Evolutionary conservation across 2,888 invertebrate genomes (phyloP).

Genomic region (Pteria penguin): DNA sequence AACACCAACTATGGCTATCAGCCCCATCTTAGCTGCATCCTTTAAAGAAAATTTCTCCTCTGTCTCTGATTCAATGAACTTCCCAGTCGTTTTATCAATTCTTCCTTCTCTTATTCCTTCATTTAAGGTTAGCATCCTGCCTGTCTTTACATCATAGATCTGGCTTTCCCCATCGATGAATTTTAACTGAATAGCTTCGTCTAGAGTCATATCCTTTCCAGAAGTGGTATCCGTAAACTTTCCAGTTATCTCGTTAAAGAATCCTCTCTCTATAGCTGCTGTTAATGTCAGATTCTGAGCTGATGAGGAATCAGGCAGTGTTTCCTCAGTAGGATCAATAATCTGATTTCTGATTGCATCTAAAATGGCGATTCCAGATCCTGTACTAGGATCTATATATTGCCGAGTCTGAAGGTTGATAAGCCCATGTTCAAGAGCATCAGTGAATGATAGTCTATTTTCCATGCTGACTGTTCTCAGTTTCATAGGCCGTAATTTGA

Average conservation of each 20-base stretch:
- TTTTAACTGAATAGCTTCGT: constrained; percentile 65
- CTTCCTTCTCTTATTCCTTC: constrained; percentile 83
- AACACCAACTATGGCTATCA: constrained; percentile 92
- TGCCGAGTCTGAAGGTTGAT: constrained; percentile 80
- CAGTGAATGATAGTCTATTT: constrained; percentile 81
- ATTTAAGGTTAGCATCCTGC: constrained; percentile 85
- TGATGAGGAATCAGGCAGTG: constrained; percentile 11
- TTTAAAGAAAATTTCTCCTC: constrained; percentile 86
- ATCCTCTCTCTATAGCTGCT: constrained; percentile 87
- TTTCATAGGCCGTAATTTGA: constrained; percentile 32
- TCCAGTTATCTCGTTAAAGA: constrained; percentile 91
- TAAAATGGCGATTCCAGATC: constrained; percentile 89
- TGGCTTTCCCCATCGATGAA: constrained; percentile 66
- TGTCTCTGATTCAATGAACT: constrained; percentile 87
- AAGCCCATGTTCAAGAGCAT: constrained; percentile 91
- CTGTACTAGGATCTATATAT: constrained; percentile 83
- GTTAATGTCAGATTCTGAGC: constrained; percentile 56
- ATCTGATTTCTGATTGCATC: constrained; percentile 86
- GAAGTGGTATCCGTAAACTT: constrained; percentile 91
- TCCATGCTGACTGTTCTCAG: constrained; percentile 28
- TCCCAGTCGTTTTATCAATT: constrained; percentile 84
- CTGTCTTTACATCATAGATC: constrained; percentile 82
- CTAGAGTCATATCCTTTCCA: constrained; percentile 85
- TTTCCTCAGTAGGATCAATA: constrained; percentile 57
- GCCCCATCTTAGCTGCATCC: constrained; percentile 84